Conservation (phyloP, 2,113 vertebrate species). For the Atherinomorus stipes region DNA sequence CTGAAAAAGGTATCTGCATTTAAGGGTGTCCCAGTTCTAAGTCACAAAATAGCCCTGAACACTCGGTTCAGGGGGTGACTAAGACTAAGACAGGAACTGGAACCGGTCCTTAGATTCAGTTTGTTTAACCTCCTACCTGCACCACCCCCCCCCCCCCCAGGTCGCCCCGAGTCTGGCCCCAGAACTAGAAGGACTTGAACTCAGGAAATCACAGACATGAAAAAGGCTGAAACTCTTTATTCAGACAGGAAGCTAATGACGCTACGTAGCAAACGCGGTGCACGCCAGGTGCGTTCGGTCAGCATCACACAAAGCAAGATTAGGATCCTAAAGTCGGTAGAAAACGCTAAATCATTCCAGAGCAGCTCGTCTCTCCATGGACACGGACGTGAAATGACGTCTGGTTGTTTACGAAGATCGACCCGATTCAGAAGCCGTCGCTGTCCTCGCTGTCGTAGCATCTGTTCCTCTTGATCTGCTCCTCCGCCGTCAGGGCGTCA, state of each 20-base stretch:
- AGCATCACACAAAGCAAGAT: conserved; percentile 67
- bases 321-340: conserved; percentile 61
- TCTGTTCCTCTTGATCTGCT: conserved; percentile 85
- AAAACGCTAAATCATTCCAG: conserved; percentile 54
- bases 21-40: too few species aligned
- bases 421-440: conserved; percentile 49
- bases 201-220: conserved; percentile 40
- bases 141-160: too few species aligned
- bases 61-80: too few species aligned
- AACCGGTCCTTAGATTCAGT: too few species aligned
- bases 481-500: conserved; percentile 77
- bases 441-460: conserved; percentile 81
- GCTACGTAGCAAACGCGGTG: conserved; percentile 59
- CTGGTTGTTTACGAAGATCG: conserved; percentile 21
- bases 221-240: conserved; percentile 48
- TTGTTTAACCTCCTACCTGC: too few species aligned
- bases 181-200: too few species aligned
- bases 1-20: too few species aligned
- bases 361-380: conserved; percentile 79
- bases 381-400: conserved; percentile 53
- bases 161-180: too few species aligned
- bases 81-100: too few species aligned
- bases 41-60: too few species aligned
- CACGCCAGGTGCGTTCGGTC: conserved; percentile 85
- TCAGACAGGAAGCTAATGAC: conserved; percentile 50